Percentiles rank a stretch among this genome's conserved stretches.
phyloP scores from a whole-genome alignment of 1,140 invertebrate species.

The Lysiphlebus fabarum region DNA sequence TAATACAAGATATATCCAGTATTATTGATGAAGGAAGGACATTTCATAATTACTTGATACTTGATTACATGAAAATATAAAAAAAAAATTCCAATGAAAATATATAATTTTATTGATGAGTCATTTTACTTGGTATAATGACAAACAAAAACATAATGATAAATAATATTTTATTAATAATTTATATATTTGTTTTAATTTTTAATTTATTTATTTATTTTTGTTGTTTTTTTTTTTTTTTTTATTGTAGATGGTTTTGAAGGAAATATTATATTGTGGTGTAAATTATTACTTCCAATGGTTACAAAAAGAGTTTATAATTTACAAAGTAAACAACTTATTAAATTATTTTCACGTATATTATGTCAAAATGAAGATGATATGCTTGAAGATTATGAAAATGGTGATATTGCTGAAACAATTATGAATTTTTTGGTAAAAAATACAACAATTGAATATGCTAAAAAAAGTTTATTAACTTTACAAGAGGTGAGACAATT shows the following conservation, averaged over 20 bases:
- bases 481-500: constrained; percentile 63
- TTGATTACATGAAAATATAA: too few species aligned
- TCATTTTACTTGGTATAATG: too few species aligned
- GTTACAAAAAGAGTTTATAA: constrained; percentile 85
- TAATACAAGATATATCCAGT: too few species aligned
- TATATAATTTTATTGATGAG: too few species aligned
- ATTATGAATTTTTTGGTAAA: constrained; percentile 76
- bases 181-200: background rate
- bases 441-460: constrained; percentile 61
- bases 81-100: too few species aligned
- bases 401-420: constrained; percentile 88
- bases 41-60: too few species aligned
- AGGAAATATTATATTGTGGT: constrained; percentile 78
- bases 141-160: too few species aligned
- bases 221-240: too few species aligned
- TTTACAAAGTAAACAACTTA: constrained; percentile 85
- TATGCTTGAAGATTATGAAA: constrained; percentile 83
- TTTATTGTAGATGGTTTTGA: constrained; percentile 63
- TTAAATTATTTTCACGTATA: constrained; percentile 84
- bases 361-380: constrained; percentile 70
- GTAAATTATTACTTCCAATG: constrained; percentile 79
- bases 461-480: constrained; percentile 68
- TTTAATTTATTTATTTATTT: too few species aligned
- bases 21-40: too few species aligned
- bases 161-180: background rate